Base-by-base conservation (phyloP, 2,113 vertebrate species). In the Scomber japonicus region DNA sequence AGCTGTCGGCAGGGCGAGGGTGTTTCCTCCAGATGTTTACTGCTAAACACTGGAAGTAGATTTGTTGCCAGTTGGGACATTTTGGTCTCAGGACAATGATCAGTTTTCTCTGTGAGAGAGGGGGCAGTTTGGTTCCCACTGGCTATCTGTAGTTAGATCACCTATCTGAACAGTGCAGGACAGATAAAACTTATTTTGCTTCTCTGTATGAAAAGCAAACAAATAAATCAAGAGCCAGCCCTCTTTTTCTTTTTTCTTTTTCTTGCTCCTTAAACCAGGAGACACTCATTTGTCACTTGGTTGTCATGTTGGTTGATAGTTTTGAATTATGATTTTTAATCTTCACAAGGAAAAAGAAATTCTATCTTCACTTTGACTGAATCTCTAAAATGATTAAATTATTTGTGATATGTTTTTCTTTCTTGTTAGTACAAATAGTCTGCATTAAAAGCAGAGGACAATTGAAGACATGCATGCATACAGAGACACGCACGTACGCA, bases 1-100 rank as follows among this genome's bases (percentile, higher is more conserved):
- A 70, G 60, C 16, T 7, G 60, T 10, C 6, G 62, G 14, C 13
- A 10, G 45, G 65, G 15, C n/a, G 14, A 53, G 59, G 82, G 73
- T n/a, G 77, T 89, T 91, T 91, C 80, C 91, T 82, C 75, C 76
- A 85, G 84, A 81, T 89, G 86, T 92, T 91, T 89, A 78, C 69
- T 8, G 40, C 67, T 70, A 53, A 64, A 62, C 0, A 53, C 65
- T 82, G 66, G 85, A 80, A 85, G 77, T 31, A 40, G 44, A 75
- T 87, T 70, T 68, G 71, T 16, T 67, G 72, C 71, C 75, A 75
- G 49, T 51, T 35, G 75, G 73, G 75, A 81, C 62, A 3, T 80
- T 27, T 71, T 1, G 5, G 63, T 80, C 71, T 61, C 78, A 31
- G 75, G 78, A 87, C 88, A 86, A 78, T 84, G 66, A 82, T 78